Base-by-base conservation (phyloP, 2,888 invertebrate species). In the Diaprepes abbreviatus region DNA sequence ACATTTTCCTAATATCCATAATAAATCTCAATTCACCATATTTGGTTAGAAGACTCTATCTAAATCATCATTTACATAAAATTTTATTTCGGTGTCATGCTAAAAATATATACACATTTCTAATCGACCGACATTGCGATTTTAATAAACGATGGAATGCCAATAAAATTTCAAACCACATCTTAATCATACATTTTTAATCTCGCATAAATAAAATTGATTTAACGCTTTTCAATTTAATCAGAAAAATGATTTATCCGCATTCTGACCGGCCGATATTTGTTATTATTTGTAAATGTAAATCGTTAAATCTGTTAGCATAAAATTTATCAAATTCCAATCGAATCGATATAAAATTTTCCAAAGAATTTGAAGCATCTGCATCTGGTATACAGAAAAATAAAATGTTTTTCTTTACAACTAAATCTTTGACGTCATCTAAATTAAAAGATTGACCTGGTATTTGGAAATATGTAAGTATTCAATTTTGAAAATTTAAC, bases 351-450 rank as follows among this genome's bases (percentile, higher is more conserved):
- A 14, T 6, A 38, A 55, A 38, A 38, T 38, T 24, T 24, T 4
- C 36, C 36, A 38, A 21, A 38, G 38, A 55, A 55, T 55, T 36
- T 19, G 10, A 38, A 21, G 38, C 38, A 38, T 38, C 38, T 38
- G 38, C 55, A 55, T 55, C 19, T 55, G 55, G 38, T 36, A 38
- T 24, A 55, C 24, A 50, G 38, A 33, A 55, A 54, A 55, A 55
- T 55, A 55, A 38, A 55, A 55, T 36, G 6, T 36, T 55, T 55
- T 55, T 21, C 55, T 55, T 55, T 38, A 55, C 19, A 21, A 36
- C 55, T 55, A 55, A 31, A 21, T 55, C n/a, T 19, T 33, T 52
- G 24, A 55, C 38, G 38, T 55, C 35, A 36, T 19, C 19, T 7
- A 33, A 50, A 16, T 35, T 12, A 45, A 45, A 45, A 45, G 21